Evolutionary conservation across 2,113 vertebrate species (phyloP).

Genomic region (Gymnarchus niloticus): DNA sequence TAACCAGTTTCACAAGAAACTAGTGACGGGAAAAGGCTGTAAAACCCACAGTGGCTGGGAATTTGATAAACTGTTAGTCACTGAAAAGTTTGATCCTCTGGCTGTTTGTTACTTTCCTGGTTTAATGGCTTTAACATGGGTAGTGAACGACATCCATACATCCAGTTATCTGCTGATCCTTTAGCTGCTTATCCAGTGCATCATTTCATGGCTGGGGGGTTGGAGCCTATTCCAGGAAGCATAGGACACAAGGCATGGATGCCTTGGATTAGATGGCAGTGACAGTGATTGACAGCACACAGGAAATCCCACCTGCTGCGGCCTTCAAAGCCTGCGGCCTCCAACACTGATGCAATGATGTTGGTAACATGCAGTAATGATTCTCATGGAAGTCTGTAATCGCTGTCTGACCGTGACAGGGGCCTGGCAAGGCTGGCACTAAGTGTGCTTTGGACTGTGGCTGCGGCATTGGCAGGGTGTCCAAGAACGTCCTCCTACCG

Average conservation of each 20-base stretch:
- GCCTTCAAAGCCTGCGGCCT: background rate
- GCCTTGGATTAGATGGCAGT: background rate
- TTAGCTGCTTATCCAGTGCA: background rate
- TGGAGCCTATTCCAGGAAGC: background rate
- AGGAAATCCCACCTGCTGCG: background rate
- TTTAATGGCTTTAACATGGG: background rate
- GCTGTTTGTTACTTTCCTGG: background rate
- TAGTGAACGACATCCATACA: background rate
- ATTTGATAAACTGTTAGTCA: background rate
- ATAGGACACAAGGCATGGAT: background rate
- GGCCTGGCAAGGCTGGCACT: constrained; percentile 77
- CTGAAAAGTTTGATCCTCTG: background rate
- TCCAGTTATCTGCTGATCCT: background rate
- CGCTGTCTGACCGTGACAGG: constrained; percentile 56
- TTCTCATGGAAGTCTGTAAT: too few relatives aligned
- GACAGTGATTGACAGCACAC: background rate
- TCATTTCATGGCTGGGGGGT: background rate
- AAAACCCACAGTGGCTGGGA: background rate
- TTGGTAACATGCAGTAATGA: background rate
- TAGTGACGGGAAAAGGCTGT: background rate
- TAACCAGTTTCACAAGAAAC: background rate
- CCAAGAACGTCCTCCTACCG: constrained; percentile 83
- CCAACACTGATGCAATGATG: background rate
- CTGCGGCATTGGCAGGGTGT: constrained; percentile 85
- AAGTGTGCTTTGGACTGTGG: constrained; percentile 83